A percentile compares a stretch with the other conserved stretches of the same genome.
phyloP scores from a whole-genome alignment of 1,140 invertebrate species.

The Planococcus citri region DNA sequence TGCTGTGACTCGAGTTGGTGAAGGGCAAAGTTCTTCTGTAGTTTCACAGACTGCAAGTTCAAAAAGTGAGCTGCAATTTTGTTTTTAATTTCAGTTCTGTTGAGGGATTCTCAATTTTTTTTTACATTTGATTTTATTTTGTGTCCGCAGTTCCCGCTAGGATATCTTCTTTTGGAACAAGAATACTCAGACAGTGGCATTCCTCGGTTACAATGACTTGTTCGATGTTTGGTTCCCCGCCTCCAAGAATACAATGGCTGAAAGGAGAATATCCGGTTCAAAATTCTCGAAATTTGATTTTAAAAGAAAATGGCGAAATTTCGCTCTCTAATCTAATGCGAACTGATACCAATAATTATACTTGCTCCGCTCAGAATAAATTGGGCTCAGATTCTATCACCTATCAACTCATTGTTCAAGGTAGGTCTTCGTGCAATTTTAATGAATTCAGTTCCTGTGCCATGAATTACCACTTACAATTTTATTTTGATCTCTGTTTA shows the following conservation, averaged over 20 bases:
- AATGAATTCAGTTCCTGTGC: neutral
- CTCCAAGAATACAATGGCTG: conserved; percentile 49
- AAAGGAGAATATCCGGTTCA: conserved; percentile 33
- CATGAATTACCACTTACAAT: no score
- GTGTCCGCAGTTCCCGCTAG: conserved; percentile 43
- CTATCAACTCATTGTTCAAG: conserved; percentile 41
- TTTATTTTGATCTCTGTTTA: conserved; percentile 29
- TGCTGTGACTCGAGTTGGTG: conserved; percentile 58
- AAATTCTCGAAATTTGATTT: conserved; percentile 36
- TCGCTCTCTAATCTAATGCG: conserved; percentile 37
- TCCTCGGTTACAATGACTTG: conserved; percentile 48
- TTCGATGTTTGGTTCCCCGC: conserved; percentile 46
- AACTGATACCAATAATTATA: conserved; percentile 34
- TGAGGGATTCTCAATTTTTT: neutral
- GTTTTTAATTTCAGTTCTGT: no score
- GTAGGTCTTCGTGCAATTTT: conserved; percentile 29
- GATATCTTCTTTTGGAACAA: conserved; percentile 54
- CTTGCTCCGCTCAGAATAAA: conserved; percentile 33
- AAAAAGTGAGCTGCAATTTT: conserved; percentile 36
- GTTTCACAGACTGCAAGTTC: conserved; percentile 45
- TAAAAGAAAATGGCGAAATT: conserved; percentile 30
- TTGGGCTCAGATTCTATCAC: conserved; percentile 38
- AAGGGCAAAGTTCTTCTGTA: conserved; percentile 56
- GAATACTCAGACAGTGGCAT: conserved; percentile 49
- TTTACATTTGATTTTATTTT: neutral